Evolutionary conservation across 2,888 invertebrate species (phyloP).

Genomic region (Pristionchus japonicus): DNA sequence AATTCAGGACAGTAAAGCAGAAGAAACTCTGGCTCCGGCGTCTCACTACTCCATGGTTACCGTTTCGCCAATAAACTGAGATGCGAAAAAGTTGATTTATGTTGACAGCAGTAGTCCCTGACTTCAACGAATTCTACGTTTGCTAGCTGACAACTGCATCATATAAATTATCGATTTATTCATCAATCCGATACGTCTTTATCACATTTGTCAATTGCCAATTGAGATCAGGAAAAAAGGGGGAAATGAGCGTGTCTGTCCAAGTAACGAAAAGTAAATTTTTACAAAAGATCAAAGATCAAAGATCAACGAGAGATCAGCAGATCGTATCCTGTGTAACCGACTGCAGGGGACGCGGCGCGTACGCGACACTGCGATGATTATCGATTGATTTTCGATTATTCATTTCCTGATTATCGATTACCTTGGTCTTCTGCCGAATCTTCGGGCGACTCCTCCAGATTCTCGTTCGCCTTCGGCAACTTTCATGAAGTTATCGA

Average conservation of each 20-base stretch:
- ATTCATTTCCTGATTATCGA: neutral
- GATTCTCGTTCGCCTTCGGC: slow-evolving; percentile 63
- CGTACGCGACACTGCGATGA: neutral
- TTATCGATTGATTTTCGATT: neutral
- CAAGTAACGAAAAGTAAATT: neutral
- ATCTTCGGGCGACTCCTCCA: slow-evolving; percentile 38
- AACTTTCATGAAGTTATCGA: slow-evolving; percentile 73
- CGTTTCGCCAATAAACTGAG: neutral
- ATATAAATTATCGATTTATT: neutral
- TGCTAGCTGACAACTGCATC: too few relatives aligned
- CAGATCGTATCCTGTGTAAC: slow-evolving; percentile 39
- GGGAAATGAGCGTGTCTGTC: neutral
- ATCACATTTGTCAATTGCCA: slow-evolving; percentile 29
- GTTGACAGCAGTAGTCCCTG: neutral
- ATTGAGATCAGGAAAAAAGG: neutral
- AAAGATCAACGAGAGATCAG: slow-evolving; percentile 41
- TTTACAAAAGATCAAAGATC: neutral
- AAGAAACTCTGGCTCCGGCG: too few relatives aligned
- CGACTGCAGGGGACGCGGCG: neutral
- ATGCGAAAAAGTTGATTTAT: neutral
- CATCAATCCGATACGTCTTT: slow-evolving; percentile 33
- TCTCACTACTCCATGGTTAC: neutral
- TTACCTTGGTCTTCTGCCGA: slow-evolving; percentile 13
- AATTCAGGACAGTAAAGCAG: too few relatives aligned
- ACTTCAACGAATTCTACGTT: too few relatives aligned